Base-by-base conservation (phyloP, 2,113 vertebrate genomes). In the Argyrosomus japonicus region DNA sequence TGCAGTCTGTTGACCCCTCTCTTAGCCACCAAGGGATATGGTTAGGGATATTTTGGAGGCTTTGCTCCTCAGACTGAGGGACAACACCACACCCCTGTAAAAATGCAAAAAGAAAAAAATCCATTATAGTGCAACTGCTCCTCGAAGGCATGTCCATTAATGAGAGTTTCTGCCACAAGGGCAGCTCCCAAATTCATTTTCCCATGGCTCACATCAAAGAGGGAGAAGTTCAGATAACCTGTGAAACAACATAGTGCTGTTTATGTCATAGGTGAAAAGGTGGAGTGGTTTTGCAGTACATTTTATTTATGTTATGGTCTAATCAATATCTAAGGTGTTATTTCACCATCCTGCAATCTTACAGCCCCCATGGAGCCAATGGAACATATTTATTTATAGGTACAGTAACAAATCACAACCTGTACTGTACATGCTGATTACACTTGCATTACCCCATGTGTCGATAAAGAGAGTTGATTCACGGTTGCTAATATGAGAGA, bases 391-490 rank as follows among this genome's bases (percentile, higher is more conserved):
- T 77, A 74, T 84, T 81, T 77, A 61, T 65, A 48, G 64, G 14
- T 79, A 71, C 47, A 86, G 57, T 83, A 51, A 77, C 63, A 75
- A 81, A 85, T 88, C 74, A 56, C 54, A 68, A 25, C 70, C 77
- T 51, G 32, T 74, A 62, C 62, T 57, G 32, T 21, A 81, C 53
- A 68, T 75, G 48, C 62, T 80, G 77, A 90, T 88, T 68, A 56
- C 51, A 74, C 53, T 81, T 48, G 60, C 77, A 83, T 90, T 70
- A 77, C 50, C 64, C 25, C 40, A 47, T 36, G 71, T 87, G 88
- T 93, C 81, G 45, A 89, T 90, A 90, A 73, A 68, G 61, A 69
- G 69, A 82, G 81, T 89, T 90, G 88, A 93, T 93, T 93, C 86
- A 92, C 82, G 72, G 73, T 68, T 43, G 68, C 68, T 81, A 87